A percentile compares a stretch with the other conserved stretches of the same genome.
These are phyloP conservation scores for Aphelocoma californica DNA, from an alignment of 2,797 vertebrate species.

Conservation along the genomic window DNA sequence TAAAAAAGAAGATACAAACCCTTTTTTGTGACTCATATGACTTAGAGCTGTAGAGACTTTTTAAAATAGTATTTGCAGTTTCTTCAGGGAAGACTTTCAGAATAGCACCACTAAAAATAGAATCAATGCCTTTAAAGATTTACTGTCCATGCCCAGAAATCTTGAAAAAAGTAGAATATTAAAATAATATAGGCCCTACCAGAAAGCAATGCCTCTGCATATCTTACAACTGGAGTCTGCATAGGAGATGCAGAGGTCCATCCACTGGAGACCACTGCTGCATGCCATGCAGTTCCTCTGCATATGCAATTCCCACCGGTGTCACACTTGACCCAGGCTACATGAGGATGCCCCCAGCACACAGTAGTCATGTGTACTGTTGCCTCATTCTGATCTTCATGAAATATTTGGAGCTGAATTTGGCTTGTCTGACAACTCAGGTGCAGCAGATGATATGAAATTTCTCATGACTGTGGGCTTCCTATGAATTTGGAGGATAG, in stretches of 20 bases:
- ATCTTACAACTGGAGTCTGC: background rate
- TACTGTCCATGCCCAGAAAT: background rate
- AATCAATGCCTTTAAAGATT: slow-evolving; percentile 1
- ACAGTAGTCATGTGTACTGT: background rate
- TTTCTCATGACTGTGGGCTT: background rate
- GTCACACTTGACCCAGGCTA: background rate
- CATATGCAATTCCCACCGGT: background rate
- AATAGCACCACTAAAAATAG: slow-evolving; percentile 45
- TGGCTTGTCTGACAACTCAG: background rate
- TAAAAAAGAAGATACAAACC: background rate
- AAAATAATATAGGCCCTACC: background rate
- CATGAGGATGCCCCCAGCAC: background rate
- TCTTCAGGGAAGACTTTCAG: slow-evolving; percentile 35
- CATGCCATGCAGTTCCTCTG: background rate
- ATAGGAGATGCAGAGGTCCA: background rate
- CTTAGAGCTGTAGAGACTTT: slow-evolving; percentile 16
- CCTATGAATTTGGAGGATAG: background rate
- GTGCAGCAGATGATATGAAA: background rate
- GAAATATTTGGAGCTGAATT: background rate
- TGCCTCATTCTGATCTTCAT: background rate
- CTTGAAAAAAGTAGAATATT: background rate
- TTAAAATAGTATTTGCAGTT: slow-evolving; percentile 41
- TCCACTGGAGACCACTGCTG: background rate
- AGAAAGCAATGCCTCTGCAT: background rate
- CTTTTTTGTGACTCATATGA: slow-evolving; percentile 37